Evolutionary conservation across 2,797 vertebrate species (phyloP).

Genomic region (Spinus olivaceus): DNA sequence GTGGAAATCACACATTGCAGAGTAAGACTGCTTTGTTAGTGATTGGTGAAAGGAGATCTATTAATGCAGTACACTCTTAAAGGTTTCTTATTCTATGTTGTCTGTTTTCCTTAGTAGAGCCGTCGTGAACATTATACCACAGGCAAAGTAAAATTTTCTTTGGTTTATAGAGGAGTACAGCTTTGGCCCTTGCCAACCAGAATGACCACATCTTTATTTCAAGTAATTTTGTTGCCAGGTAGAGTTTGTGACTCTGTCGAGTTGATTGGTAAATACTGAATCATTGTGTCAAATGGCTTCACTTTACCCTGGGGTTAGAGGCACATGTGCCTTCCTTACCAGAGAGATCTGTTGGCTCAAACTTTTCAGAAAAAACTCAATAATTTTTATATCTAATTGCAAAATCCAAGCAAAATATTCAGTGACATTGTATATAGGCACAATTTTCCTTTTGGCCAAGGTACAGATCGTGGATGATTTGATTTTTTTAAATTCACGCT

Average conservation of each 20-base stretch:
- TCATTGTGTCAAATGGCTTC: neutral
- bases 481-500: neutral
- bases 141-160: neutral
- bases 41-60: neutral
- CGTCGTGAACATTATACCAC: neutral
- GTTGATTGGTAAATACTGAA: neutral
- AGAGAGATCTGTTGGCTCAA: neutral
- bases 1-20: neutral
- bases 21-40: neutral
- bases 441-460: neutral
- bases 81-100: neutral
- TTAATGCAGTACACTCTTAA: neutral
- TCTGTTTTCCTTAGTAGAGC: neutral
- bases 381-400: neutral
- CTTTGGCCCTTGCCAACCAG: neutral
- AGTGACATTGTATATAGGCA: neutral
- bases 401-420: neutral
- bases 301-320: neutral
- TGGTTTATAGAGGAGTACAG: neutral
- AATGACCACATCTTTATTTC: neutral
- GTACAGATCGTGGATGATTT: neutral
- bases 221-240: neutral
- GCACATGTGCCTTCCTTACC: neutral
- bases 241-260: neutral
- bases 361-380: neutral